phyloP scores from a whole-genome alignment of 1,140 invertebrate species.

The Dolichoris vasculosae region DNA sequence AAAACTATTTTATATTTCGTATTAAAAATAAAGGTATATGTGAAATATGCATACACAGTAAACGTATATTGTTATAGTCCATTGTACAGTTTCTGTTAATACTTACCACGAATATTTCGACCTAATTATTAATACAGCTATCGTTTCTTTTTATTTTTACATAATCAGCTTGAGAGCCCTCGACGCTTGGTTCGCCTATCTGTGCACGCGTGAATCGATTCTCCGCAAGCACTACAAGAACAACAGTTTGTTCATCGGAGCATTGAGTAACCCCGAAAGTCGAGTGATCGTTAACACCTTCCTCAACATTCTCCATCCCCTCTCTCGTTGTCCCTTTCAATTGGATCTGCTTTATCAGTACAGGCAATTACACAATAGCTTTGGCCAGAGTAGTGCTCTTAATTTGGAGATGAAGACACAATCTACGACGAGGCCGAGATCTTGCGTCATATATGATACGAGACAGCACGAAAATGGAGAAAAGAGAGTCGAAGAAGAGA shows the following conservation, averaged over 20 bases:
- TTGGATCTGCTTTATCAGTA: conserved; percentile 88
- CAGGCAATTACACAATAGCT: conserved; percentile 83
- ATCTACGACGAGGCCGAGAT: conserved; percentile 75
- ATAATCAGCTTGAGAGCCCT: conserved; percentile 82
- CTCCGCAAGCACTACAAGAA: conserved; percentile 87
- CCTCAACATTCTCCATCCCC: conserved; percentile 82
- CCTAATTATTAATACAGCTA: too few species aligned
- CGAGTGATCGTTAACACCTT: conserved; percentile 83
- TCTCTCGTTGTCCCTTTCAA: conserved; percentile 85
- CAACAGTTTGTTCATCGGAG: conserved; percentile 82
- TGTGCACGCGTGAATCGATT: conserved; percentile 86
- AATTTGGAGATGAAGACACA: neutral
- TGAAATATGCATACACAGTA: too few species aligned
- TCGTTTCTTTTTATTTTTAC: conserved; percentile 21
- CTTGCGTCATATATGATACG: conserved; percentile 77
- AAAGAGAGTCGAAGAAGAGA: conserved; percentile 76
- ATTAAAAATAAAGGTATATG: too few species aligned
- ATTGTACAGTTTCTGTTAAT: too few species aligned
- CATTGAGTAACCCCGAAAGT: conserved; percentile 78
- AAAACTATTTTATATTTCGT: too few species aligned
- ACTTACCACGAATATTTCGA: too few species aligned
- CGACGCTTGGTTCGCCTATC: conserved; percentile 89
- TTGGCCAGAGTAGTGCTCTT: conserved; percentile 70
- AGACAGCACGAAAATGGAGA: conserved; percentile 62
- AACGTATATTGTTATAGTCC: too few species aligned